Evolutionary conservation across 2,888 invertebrate species (phyloP).

Genomic region (Hylaea fasciaria): DNA sequence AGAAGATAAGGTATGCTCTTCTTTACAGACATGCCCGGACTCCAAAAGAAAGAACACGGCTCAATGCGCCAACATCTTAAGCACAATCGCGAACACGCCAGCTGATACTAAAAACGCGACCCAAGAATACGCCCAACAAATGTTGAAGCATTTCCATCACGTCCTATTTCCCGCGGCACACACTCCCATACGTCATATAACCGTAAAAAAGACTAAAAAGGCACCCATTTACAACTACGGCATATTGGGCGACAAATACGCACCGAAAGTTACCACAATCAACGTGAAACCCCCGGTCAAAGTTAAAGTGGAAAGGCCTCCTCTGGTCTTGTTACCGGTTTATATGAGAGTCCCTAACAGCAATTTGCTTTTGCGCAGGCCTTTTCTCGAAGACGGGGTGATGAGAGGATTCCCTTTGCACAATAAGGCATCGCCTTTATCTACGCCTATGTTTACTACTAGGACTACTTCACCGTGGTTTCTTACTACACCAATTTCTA

Average conservation of each 20-base stretch:
- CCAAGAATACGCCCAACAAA: constrained; percentile 45
- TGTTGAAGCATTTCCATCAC: constrained; percentile 56
- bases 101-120: constrained; percentile 42
- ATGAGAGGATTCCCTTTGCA: constrained; percentile 46
- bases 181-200: constrained; percentile 3
- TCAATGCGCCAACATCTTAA: constrained; percentile 62
- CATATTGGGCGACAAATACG: constrained; percentile 51
- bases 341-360: constrained; percentile 55
- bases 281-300: constrained; percentile 55
- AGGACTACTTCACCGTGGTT: constrained; percentile 12
- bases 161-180: constrained; percentile 48
- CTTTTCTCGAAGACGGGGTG: constrained; percentile 46
- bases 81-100: constrained; percentile 53
- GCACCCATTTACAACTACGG: constrained; percentile 60
- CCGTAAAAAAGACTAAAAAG: constrained; percentile 35
- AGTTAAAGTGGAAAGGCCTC: constrained; percentile 46
- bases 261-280: constrained; percentile 59
- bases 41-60: constrained; percentile 55
- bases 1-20: background rate
- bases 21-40: constrained; percentile 69
- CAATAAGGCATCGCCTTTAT: constrained; percentile 32
- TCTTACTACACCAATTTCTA: constrained; percentile 8
- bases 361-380: constrained; percentile 36
- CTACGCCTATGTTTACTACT: constrained; percentile 7
- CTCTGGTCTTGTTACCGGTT: constrained; percentile 62